Evolutionary conservation across 1,140 invertebrate species (phyloP).

Genomic region (Drosophila chauvacae): DNA sequence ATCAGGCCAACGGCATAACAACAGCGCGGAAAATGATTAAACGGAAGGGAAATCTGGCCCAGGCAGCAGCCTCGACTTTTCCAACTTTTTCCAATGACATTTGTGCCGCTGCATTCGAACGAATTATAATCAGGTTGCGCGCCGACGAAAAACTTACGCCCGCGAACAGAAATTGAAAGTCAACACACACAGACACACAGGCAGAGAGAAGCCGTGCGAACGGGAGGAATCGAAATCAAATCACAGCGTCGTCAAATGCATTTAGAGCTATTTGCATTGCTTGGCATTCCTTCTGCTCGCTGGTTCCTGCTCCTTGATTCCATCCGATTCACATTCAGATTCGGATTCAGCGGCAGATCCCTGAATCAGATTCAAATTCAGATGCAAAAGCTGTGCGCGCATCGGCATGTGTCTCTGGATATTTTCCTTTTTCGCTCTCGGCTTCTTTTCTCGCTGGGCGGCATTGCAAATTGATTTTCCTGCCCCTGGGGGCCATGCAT

Average conservation of each 20-base stretch:
- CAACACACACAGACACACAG: constrained; percentile 38
- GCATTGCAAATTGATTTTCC: constrained; percentile 77
- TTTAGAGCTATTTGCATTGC: constrained; percentile 79
- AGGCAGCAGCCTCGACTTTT: constrained; percentile 12
- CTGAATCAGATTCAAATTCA: constrained; percentile 30
- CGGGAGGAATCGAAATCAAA: constrained; percentile 69
- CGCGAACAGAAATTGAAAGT: constrained; percentile 76
- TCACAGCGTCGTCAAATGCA: constrained; percentile 77
- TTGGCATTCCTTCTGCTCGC: constrained; percentile 60
- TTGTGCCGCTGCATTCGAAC: constrained; percentile 47
- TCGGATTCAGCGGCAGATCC: constrained; percentile 24
- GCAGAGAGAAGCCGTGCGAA: neutral
- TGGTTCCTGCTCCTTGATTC: constrained; percentile 50
- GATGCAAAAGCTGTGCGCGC: constrained; percentile 40
- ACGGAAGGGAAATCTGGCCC: constrained; percentile 35
- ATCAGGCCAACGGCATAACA: constrained; percentile 38
- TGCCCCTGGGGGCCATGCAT: constrained; percentile 57
- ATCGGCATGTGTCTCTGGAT: constrained; percentile 73
- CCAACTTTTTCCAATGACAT: constrained; percentile 33
- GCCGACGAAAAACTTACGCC: constrained; percentile 28
- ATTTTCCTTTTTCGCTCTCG: constrained; percentile 18
- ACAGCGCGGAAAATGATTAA: constrained; percentile 50
- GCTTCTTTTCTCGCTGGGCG: constrained; percentile 31
- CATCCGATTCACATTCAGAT: constrained; percentile 33
- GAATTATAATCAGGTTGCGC: constrained; percentile 63